Evolutionary conservation across 2,888 invertebrate genomes (phyloP).

Genomic region (Parasteatoda lunata): DNA sequence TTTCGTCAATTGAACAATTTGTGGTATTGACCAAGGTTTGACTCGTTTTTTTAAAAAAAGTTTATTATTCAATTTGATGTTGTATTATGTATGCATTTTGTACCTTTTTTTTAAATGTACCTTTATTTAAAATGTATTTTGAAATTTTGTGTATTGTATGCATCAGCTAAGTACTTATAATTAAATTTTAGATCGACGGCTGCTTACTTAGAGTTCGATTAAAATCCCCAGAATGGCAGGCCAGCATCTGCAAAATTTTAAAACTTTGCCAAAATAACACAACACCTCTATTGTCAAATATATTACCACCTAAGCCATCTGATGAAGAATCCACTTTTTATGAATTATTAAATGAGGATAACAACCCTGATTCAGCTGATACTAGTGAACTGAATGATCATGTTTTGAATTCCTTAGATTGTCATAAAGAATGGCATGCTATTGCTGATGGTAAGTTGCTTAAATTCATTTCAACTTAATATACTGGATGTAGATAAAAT

Average conservation of each 20-base stretch:
- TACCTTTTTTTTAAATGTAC: not conserved
- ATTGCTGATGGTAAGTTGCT: slow-evolving; percentile 44
- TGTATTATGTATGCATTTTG: too few species aligned
- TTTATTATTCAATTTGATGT: too few species aligned
- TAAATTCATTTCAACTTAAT: too few species aligned
- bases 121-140: not conserved
- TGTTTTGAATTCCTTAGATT: slow-evolving; percentile 43
- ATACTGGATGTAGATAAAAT: too few species aligned
- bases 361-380: slow-evolving; percentile 35
- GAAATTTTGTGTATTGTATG: not conserved
- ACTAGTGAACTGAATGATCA: slow-evolving; percentile 40
- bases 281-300: slow-evolving; percentile 78
- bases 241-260: slow-evolving; percentile 87
- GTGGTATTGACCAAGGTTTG: too few species aligned
- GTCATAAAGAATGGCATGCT: slow-evolving; percentile 27
- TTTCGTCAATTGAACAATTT: too few species aligned
- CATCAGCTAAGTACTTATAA: not conserved
- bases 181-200: slow-evolving; percentile 42
- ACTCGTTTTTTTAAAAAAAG: too few species aligned
- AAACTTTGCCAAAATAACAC: slow-evolving; percentile 89
- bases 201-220: slow-evolving; percentile 78
- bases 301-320: not conserved
- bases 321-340: slow-evolving; percentile 14
- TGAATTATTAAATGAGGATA: slow-evolving; percentile 33
- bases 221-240: slow-evolving; percentile 90